Evolutionary conservation across 64 coral and sea anemone genomes (phyloP).

Genomic region (Acropora yongei): DNA sequence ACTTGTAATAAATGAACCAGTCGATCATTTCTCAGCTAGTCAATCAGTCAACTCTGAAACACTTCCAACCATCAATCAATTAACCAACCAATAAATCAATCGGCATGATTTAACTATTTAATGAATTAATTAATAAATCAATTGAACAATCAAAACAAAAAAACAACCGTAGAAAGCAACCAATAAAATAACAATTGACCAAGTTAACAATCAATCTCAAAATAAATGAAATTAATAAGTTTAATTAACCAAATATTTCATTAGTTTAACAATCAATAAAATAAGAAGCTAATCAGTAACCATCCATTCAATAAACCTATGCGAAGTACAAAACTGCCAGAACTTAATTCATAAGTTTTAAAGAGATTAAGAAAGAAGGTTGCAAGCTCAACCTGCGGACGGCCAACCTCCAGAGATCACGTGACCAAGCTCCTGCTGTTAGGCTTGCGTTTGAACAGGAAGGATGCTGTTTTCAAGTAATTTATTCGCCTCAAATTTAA

Average conservation of each 20-base stretch:
- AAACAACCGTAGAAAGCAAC: not conserved
- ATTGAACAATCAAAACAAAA: not conserved
- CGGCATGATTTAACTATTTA: constrained; percentile 7
- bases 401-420: not conserved
- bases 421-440: too few species aligned
- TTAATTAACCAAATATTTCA: constrained; percentile 2
- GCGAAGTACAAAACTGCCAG: constrained; percentile 9
- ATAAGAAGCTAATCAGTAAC: not conserved
- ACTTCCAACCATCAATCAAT: not conserved
- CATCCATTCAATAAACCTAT: not conserved
- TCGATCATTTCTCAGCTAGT: not conserved
- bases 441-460: too few species aligned
- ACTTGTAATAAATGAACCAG: not conserved
- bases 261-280: not conserved
- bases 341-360: not conserved
- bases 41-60: too few species aligned
- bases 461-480: too few species aligned
- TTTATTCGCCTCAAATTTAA: too few species aligned
- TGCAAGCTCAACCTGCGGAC: not conserved
- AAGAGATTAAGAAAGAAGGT: constrained; percentile 1
- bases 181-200: too few species aligned
- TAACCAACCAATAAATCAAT: not conserved
- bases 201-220: too few species aligned
- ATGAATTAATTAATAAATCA: not conserved
- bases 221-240: constrained; percentile 3